These are phyloP conservation scores for Drosophila austrosaltans DNA, from an alignment of 2,888 invertebrate genomes.

Conservation along the genomic window DNA sequence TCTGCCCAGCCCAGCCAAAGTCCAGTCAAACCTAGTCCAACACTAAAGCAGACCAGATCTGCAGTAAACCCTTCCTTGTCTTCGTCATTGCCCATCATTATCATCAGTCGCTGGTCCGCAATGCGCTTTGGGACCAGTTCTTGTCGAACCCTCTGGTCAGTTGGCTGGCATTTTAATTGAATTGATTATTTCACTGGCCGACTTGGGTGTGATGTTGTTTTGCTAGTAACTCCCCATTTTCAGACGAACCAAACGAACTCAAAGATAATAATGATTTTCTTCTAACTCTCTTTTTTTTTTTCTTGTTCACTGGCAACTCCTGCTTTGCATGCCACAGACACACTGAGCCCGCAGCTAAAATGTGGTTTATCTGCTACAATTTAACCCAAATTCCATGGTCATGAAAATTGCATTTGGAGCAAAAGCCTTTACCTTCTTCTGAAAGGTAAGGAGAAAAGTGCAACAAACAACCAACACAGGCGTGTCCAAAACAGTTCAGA, in stretches of 20 bases:
- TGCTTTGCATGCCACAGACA: constrained; percentile 32
- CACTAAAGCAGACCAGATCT: constrained; percentile 7
- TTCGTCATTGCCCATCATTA: constrained; percentile 65
- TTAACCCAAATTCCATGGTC: constrained; percentile 76
- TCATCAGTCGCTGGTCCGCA: constrained; percentile 45
- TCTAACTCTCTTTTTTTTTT: constrained; percentile 27
- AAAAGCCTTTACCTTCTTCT: constrained; percentile 42
- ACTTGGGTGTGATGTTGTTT: constrained; percentile 77
- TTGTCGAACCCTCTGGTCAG: constrained; percentile 58
- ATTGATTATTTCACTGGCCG: constrained; percentile 75
- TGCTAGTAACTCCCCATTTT: constrained; percentile 24
- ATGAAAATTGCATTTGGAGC: constrained; percentile 74
- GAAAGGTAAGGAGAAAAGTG: constrained; percentile 33
- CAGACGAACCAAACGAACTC: constrained; percentile 17
- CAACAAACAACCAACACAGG: constrained; percentile 38
- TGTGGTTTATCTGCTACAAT: constrained; percentile 73
- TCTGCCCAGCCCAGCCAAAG: constrained; percentile 32
- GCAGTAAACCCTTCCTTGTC: constrained; percentile 6
- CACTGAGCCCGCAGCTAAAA: constrained; percentile 56
- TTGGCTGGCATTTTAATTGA: constrained; percentile 77
- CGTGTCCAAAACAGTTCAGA: constrained; percentile 39
- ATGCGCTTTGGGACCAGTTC: constrained; percentile 28
- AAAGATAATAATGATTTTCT: constrained; percentile 68
- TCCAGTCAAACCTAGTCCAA: too few relatives aligned
- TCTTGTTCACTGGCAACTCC: constrained; percentile 14